Conservation (phyloP, 2,113 vertebrate genomes). For the Oryctolagus cuniculus region DNA sequence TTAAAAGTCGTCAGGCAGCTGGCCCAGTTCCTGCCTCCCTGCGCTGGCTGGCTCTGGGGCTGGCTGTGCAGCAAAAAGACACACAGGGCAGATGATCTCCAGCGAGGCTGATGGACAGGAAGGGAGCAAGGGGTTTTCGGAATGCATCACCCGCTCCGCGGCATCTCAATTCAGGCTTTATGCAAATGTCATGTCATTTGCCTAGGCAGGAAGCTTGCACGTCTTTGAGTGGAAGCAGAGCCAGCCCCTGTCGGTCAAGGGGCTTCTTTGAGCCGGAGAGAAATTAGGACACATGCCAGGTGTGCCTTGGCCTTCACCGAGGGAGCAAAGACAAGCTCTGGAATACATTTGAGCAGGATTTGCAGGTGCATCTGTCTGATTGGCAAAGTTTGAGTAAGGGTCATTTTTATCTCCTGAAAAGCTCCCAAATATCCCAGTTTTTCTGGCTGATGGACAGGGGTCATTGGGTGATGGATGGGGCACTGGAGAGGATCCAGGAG, state of each 20-base stretch:
- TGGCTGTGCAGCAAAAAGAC: not conserved
- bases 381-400: not conserved
- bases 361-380: not conserved
- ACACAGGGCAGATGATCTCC: not conserved
- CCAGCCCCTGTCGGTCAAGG: not conserved
- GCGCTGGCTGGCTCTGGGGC: not conserved
- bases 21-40: constrained; percentile 46
- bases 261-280: constrained; percentile 58
- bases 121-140: constrained; percentile 9
- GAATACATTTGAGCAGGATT: not conserved
- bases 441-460: not conserved
- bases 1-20: constrained; percentile 67
- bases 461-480: not conserved
- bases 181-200: constrained; percentile 61
- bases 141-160: not conserved
- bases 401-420: not conserved
- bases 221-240: constrained; percentile 45
- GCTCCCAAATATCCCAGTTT: not conserved
- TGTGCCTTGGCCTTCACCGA: not conserved
- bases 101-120: constrained; percentile 15
- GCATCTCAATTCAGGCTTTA: constrained; percentile 41
- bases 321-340: constrained; percentile 25
- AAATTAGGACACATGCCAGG: constrained; percentile 61
- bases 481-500: not conserved
- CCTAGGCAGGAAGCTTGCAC: not conserved